Percentiles rank a stretch among this genome's conserved stretches.
Conservation (phyloP, 53 echinoderm and acorn worm genomes). For the Holothuria leucospilota region DNA sequence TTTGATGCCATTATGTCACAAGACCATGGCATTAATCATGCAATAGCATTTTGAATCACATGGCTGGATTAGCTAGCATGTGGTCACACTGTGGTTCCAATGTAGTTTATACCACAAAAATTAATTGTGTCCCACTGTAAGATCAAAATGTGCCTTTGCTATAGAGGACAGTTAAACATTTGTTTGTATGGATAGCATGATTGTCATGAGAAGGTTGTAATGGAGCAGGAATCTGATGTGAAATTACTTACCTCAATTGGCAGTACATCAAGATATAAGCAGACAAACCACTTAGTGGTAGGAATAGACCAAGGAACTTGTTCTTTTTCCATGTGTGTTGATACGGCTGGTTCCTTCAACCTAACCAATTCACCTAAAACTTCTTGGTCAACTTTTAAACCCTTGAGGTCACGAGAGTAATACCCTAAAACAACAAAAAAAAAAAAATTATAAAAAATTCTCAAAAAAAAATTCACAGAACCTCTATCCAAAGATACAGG, state of each 20-base stretch:
- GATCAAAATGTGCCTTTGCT: too few species aligned
- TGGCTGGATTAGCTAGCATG: too few species aligned
- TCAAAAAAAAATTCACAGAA: not conserved
- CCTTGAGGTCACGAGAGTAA: constrained; percentile 87
- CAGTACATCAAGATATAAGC: constrained; percentile 92
- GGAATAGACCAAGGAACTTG: constrained; percentile 90
- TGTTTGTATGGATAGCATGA: too few species aligned
- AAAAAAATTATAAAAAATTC: not conserved
- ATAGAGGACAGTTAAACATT: too few species aligned
- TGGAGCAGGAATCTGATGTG: not conserved
- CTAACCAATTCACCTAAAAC: constrained; percentile 90
- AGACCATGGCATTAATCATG: too few species aligned
- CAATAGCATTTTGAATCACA: too few species aligned
- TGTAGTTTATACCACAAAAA: too few species aligned
- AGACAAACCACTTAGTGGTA: constrained; percentile 94
- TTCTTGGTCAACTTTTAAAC: constrained; percentile 90
- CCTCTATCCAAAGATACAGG: not conserved
- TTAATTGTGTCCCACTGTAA: too few species aligned
- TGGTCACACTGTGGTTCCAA: too few species aligned
- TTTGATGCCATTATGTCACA: too few species aligned
- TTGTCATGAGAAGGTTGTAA: too few species aligned
- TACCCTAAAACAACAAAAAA: constrained; percentile 63
- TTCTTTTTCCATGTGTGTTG: constrained; percentile 80
- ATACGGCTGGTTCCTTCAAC: constrained; percentile 73
- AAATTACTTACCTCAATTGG: constrained; percentile 84